A percentile compares a stretch with the other conserved stretches of the same genome.
phyloP scores from a whole-genome alignment of 2,797 vertebrate species.

The Halcyon smyrnensis region DNA sequence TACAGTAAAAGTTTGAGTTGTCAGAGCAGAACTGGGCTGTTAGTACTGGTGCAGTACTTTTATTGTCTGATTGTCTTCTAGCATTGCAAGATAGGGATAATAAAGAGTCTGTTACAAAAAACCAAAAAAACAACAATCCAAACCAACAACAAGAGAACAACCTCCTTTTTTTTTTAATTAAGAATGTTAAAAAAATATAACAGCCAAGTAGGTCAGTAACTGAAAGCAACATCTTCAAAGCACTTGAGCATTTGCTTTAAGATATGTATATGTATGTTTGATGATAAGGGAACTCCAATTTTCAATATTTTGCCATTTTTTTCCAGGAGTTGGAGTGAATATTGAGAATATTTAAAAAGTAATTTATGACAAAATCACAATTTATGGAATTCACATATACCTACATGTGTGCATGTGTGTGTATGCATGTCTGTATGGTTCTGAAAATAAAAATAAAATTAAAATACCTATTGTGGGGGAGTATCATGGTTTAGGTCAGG shows the following conservation, averaged over 20 bases:
- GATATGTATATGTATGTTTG: neutral
- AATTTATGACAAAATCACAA: neutral
- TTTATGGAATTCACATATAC: neutral
- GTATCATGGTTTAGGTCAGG: neutral
- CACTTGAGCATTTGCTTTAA: neutral
- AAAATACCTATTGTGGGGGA: fast-evolving
- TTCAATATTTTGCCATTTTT: neutral
- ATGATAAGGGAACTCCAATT: neutral
- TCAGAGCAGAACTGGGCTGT: neutral
- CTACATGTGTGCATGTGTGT: fast-evolving
- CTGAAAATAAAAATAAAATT: too few species aligned
- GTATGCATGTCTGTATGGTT: neutral
- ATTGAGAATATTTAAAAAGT: neutral
- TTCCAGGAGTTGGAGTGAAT: neutral
- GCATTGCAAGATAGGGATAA: neutral
- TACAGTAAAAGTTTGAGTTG: neutral
- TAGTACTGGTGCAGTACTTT: neutral
- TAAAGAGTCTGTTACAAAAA: neutral
- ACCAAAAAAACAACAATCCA: neutral
- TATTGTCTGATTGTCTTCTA: neutral
- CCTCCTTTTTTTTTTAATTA: neutral
- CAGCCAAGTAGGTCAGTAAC: neutral
- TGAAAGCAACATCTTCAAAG: neutral
- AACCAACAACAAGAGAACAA: fast-evolving
- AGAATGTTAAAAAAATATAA: neutral